A percentile compares a stretch with the other conserved stretches of the same genome.
phyloP scores from a whole-genome alignment of 2,797 vertebrate species.

The Taeniopygia guttata region DNA sequence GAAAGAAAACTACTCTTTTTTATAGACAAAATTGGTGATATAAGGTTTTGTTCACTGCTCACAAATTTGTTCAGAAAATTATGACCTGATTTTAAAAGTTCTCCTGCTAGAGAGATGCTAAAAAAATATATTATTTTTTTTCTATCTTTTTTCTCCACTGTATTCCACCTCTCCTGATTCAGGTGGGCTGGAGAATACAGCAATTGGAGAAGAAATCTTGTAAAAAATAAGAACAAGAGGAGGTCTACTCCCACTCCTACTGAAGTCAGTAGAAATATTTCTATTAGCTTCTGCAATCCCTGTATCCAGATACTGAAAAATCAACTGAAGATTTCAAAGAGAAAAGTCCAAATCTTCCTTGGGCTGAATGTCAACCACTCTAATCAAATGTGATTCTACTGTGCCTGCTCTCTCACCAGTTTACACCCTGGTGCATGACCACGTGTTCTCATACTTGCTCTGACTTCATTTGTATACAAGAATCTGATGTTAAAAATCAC shows the following conservation, averaged over 20 bases:
- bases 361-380: not conserved
- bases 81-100: not conserved
- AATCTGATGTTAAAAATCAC: not conserved
- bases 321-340: not conserved
- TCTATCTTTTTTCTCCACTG: not conserved
- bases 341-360: not conserved
- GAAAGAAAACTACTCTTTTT: not conserved
- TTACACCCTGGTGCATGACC: not conserved
- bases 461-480: not conserved
- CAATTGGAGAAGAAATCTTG: conserved; percentile 1
- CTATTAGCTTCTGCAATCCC: not conserved
- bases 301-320: not conserved
- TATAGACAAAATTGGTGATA: not conserved
- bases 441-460: not conserved
- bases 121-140: not conserved
- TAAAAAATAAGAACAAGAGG: conserved; percentile 5
- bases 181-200: conserved; percentile 16
- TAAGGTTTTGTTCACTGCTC: not conserved
- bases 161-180: conserved; percentile 16
- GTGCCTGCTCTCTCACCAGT: not conserved
- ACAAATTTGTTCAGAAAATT: conserved; percentile 5
- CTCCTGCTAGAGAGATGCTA: not conserved
- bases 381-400: not conserved
- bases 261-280: conserved; percentile 3
- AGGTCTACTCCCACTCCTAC: not conserved